Evolutionary conservation across 1,140 invertebrate genomes (phyloP).

Genomic region (Ephestia elutella): DNA sequence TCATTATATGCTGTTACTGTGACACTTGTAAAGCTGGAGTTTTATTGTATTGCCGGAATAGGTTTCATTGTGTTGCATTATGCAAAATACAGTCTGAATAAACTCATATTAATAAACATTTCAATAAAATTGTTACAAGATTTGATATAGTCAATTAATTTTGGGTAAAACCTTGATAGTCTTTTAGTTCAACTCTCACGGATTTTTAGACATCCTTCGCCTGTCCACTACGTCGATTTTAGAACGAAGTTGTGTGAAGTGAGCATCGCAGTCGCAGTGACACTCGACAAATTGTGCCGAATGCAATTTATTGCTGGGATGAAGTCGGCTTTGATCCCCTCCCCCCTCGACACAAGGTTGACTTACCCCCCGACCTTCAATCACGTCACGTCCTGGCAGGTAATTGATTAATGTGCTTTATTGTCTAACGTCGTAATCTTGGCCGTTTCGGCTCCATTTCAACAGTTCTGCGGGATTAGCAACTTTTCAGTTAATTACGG

Average conservation of each 20-base stretch:
- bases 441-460: background rate
- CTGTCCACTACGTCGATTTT: constrained; percentile 14
- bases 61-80: background rate
- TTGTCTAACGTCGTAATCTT: constrained; percentile 5
- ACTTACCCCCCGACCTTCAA: constrained; percentile 18
- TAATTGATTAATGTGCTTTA: constrained; percentile 20
- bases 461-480: background rate
- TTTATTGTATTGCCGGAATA: background rate
- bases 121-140: too few species aligned
- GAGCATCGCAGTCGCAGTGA: constrained; percentile 8
- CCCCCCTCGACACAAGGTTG: constrained; percentile 4
- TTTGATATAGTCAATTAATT: too few species aligned
- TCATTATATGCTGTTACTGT: background rate
- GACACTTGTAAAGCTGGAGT: background rate
- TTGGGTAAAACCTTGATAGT: too few species aligned
- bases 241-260: too few species aligned
- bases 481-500: constrained; percentile 5
- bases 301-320: constrained; percentile 31
- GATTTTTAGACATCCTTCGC: background rate
- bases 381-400: constrained; percentile 11
- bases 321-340: constrained; percentile 12
- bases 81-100: background rate
- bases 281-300: constrained; percentile 30
- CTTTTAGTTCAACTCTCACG: too few species aligned
- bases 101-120: too few species aligned